Percentiles rank a stretch among this genome's conserved stretches.
These are phyloP conservation scores for Blastomussa wellsi DNA, from an alignment of 92 coral and sea anemone genomes.

Conservation along the genomic window DNA sequence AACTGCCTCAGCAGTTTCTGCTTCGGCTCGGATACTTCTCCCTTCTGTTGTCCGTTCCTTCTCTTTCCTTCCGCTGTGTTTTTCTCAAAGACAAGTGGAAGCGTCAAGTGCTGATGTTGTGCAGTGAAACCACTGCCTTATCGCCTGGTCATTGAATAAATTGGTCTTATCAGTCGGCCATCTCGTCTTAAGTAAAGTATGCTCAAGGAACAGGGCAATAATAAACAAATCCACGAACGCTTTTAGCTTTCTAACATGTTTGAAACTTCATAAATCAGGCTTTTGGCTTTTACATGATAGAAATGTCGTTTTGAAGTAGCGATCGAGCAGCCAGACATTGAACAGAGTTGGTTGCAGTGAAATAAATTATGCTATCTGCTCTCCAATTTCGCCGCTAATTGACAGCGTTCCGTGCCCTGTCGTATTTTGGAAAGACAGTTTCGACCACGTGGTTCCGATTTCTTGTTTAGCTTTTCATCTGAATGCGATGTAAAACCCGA, in stretches of 20 bases:
- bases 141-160: constrained; percentile 3
- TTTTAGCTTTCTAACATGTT: constrained; percentile 10
- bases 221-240: constrained; percentile 10
- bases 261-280: constrained; percentile 31
- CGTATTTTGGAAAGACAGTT: constrained; percentile 21
- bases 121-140: not conserved
- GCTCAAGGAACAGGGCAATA: constrained; percentile 1
- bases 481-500: not conserved
- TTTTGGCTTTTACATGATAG: constrained; percentile 11
- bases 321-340: constrained; percentile 1
- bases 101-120: not conserved
- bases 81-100: not conserved
- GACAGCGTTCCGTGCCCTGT: constrained; percentile 33
- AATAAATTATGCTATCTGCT: constrained; percentile 9
- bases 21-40: not conserved
- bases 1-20: not conserved
- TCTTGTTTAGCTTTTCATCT: constrained; percentile 10
- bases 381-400: constrained; percentile 35
- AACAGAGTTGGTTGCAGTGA: constrained; percentile 6
- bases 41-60: not conserved
- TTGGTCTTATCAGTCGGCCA: constrained; percentile 20
- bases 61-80: not conserved
- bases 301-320: constrained; percentile 23
- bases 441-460: constrained; percentile 47
- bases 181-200: constrained; percentile 3